These are phyloP conservation scores for Pseudocheirus occidentalis DNA, from an alignment of 2,797 vertebrate species.

Conservation along the genomic window DNA sequence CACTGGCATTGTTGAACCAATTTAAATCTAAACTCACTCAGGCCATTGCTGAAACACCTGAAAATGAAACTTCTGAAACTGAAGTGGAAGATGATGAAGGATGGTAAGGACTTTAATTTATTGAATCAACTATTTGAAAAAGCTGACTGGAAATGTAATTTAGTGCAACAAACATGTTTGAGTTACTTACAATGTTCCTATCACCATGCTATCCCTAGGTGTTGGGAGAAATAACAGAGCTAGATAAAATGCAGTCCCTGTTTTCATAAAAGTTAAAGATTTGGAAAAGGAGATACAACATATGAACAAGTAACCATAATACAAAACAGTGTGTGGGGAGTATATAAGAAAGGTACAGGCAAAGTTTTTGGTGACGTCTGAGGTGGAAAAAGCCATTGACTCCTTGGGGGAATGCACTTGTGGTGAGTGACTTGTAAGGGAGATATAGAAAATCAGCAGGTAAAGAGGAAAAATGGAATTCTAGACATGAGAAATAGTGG, in stretches of 20 bases:
- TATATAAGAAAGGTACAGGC: not conserved
- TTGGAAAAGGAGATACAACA: not conserved
- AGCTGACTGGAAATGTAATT: not conserved
- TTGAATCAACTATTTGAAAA: not conserved
- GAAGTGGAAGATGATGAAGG: slow-evolving; percentile 93
- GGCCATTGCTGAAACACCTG: slow-evolving; percentile 92
- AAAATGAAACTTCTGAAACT: slow-evolving; percentile 89
- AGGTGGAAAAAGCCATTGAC: not conserved
- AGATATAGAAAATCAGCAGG: not conserved
- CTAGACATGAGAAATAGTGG: not conserved
- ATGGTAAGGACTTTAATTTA: slow-evolving; percentile 89
- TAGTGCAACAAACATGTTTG: not conserved
- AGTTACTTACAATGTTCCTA: not conserved
- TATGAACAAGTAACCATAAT: not conserved
- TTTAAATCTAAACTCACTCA: slow-evolving; percentile 96
- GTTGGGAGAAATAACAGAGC: not conserved
- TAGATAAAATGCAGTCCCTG: not conserved
- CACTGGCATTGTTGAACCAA: slow-evolving; percentile 90
- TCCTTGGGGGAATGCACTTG: not conserved
- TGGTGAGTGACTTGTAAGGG: not conserved
- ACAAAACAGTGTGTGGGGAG: not conserved
- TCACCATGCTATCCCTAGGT: not conserved
- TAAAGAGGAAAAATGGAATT: not conserved
- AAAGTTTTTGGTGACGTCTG: not conserved
- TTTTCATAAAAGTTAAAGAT: not conserved